phyloP scores from a whole-genome alignment of 2,113 vertebrate genomes.

The Hippocampus abdominalis region DNA sequence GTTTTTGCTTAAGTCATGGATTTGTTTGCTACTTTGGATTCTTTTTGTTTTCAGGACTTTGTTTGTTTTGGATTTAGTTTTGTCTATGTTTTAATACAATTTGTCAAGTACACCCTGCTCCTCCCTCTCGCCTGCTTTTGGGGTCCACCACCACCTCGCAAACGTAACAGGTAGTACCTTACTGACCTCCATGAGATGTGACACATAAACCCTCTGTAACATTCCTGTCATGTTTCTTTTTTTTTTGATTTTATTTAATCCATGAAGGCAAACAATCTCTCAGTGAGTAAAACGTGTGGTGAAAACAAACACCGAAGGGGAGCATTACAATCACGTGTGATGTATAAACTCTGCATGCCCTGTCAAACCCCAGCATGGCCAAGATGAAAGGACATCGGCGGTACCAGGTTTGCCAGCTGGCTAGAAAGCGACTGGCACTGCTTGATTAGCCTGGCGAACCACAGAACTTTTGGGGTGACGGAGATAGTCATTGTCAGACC shows the following conservation, averaged over 20 bases:
- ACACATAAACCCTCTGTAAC: slow-evolving; percentile 19
- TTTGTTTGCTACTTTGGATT: no score
- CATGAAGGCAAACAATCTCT: slow-evolving; percentile 18
- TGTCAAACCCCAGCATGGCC: slow-evolving; percentile 27
- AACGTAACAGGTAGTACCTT: neutral
- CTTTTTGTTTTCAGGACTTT: no score
- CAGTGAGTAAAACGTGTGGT: slow-evolving; percentile 20
- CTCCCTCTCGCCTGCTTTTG: no score
- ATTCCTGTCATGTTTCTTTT: slow-evolving; percentile 28
- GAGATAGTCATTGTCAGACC: slow-evolving; percentile 58
- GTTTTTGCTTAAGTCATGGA: no score
- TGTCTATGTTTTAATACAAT: no score
- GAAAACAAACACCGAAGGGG: slow-evolving; percentile 32
- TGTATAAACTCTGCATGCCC: slow-evolving; percentile 49
- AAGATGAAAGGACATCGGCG: slow-evolving; percentile 36
- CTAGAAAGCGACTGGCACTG: slow-evolving; percentile 52
- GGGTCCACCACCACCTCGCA: no score
- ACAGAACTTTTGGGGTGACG: slow-evolving; percentile 49
- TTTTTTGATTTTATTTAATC: slow-evolving; percentile 10
- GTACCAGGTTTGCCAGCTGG: slow-evolving; percentile 51
- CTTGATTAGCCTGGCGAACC: slow-evolving; percentile 37
- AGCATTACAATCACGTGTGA: slow-evolving; percentile 28
- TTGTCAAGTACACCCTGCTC: no score
- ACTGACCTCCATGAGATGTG: neutral
- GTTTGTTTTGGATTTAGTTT: no score